Base-by-base conservation (phyloP, 2,113 vertebrate species). In the Cygnus atratus region DNA sequence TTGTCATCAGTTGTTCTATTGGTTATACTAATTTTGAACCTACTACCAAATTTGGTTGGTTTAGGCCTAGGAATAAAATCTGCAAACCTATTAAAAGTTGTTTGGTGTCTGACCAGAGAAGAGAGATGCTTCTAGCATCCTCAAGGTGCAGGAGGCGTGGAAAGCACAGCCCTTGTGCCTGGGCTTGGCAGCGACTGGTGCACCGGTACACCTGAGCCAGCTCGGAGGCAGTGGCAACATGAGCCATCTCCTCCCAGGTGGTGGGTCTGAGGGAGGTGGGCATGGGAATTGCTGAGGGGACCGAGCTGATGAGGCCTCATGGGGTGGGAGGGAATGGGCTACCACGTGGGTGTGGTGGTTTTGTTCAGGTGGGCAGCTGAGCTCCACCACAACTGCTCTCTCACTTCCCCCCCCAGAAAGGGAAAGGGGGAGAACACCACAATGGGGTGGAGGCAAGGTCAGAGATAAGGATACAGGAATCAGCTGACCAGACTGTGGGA, bases 171-270 rank as follows among this genome's bases (percentile, higher is more conserved):
- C 9, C 68, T 46, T 39, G 1, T 0, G 1, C 33, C 29, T 52
- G 26, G 31, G 26, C 41, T 77, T 71, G 81, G 28, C 79, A 11
- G 35, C 17, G 3, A 6, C 48, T 83, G 84, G 28, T 67, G 55
- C 44, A 29, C 4, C 10, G 10, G 77, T 31, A 8, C 29, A 41
- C 5, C 1, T 11, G 5, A 73, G 25, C 43, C 75, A 41, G 63
- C n/a, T 52, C 0, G 0, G 4, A 16, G 71, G 46, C 57, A 75
- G 57, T 6, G 14, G 39, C 37, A 57, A 12, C 31, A 1, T 0
- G 9, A 68, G 68, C 39, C 10, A 4, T 20, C 26, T 74, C 17
- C 20, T 59, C 31, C 31, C 11, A 24, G n/a, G 61, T 79, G 46
- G 16, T n/a, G 44, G 29, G 14, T 29, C 26, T 55, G 31, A 41